phyloP scores from a whole-genome alignment of 2,113 vertebrate species.

The Penelope pileata region DNA sequence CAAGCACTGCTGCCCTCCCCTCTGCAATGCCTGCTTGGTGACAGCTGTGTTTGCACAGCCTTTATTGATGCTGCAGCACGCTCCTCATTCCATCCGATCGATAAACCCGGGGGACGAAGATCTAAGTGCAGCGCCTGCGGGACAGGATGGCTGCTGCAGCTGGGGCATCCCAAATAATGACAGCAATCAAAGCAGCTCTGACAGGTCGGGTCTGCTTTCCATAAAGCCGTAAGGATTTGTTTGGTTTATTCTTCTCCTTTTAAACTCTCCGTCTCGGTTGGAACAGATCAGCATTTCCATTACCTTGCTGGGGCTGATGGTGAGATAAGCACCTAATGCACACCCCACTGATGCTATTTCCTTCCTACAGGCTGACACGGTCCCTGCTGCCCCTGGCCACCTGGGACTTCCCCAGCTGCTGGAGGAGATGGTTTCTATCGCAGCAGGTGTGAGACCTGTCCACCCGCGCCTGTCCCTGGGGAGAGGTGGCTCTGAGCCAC shows the following conservation, averaged over 20 bases:
- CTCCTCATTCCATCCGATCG: neutral
- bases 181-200: neutral
- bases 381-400: neutral
- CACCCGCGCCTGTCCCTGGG: neutral
- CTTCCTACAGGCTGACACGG: neutral
- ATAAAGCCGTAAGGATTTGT: neutral
- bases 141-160: neutral
- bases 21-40: rapidly evolving
- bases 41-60: neutral
- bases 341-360: rapidly evolving
- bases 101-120: neutral
- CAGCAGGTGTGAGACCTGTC: neutral
- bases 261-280: rapidly evolving
- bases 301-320: neutral
- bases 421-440: neutral
- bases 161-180: neutral
- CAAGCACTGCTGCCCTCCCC: neutral
- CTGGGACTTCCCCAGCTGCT: neutral
- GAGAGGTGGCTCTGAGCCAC: neutral
- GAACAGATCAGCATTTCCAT: neutral
- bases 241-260: neutral
- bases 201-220: neutral
- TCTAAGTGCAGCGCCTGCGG: neutral
- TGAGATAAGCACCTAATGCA: neutral
- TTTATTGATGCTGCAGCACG: neutral